phyloP scores from a whole-genome alignment of 2,113 vertebrate genomes.

The Bucco capensis region DNA sequence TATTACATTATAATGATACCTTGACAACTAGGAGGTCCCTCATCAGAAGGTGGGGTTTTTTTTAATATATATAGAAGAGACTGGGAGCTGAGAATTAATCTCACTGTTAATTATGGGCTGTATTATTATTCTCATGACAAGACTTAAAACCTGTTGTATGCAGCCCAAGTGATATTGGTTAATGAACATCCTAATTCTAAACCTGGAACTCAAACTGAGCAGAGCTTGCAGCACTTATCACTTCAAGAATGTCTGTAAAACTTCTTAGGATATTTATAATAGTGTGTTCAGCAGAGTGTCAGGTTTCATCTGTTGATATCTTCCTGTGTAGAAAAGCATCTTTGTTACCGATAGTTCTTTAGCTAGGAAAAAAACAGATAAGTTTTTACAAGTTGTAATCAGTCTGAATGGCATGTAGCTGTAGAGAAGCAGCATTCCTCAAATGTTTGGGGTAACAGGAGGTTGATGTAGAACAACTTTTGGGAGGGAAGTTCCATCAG shows the following conservation, averaged over 20 bases:
- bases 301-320: not conserved
- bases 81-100: not conserved
- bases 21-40: not conserved
- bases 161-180: not conserved
- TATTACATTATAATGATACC: not conserved
- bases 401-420: not conserved
- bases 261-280: not conserved
- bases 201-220: not conserved
- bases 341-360: not conserved
- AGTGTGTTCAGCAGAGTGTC: not conserved
- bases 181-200: conserved; percentile 2
- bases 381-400: not conserved
- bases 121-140: not conserved
- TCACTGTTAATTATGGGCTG: not conserved
- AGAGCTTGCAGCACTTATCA: not conserved
- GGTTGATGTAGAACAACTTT: not conserved
- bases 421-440: not conserved
- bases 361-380: not conserved
- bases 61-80: not conserved
- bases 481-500: not conserved
- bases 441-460: not conserved
- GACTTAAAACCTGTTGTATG: not conserved
- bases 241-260: not conserved
- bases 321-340: not conserved
- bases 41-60: not conserved